Evolutionary conservation across 1,140 invertebrate genomes (phyloP), one percentile per base, ranked within the genome.

Genomic region (Trichonephila inaurata): DNA sequence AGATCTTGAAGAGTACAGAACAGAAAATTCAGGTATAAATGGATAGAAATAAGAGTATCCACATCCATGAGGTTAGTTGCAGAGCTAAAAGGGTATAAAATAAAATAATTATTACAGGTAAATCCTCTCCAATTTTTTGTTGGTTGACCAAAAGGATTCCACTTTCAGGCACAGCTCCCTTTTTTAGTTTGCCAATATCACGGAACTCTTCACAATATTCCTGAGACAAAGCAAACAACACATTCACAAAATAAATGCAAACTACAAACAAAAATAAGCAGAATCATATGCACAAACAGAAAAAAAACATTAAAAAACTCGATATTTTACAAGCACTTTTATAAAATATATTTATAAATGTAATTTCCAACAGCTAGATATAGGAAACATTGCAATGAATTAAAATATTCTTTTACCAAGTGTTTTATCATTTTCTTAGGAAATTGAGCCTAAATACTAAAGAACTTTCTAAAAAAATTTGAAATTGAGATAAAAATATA

Each of bases 111-210:
- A 94, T 97, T 98, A 98, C 98, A 97, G 98, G 98, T 97, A 98
- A 97, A 96, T 99, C 98, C 96, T 99, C 98, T 96, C 97, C 97
- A 95, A 99, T 98, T 94, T 98, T 98, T 95, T 98, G 97, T 96
- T 99, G 98, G 97, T 99, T 98, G 96, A 99, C 98, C 95, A 99
- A 97, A 87, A 98, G 99, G 96, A 99, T 99, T 95, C 97, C 98
- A 94, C 98, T 98, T 95, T 98, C 98, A 94, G 98, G 97, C 95
- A 98, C 96, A 69, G 94, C 94, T 96, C 98, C 98, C 97, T 98
- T 99, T 95, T 97, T 98, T 96, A 98, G 98, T 96, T 98, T 99
- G 40, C 95, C 95, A 96, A 99, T 99, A 96, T 99, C 98, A 95
- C 98, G 97, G 96, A 99, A 99, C 96, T 99, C 98, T 97, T 99